Evolutionary conservation across 2,113 vertebrate species (phyloP).

Genomic region (Ochotona curzoniae): DNA sequence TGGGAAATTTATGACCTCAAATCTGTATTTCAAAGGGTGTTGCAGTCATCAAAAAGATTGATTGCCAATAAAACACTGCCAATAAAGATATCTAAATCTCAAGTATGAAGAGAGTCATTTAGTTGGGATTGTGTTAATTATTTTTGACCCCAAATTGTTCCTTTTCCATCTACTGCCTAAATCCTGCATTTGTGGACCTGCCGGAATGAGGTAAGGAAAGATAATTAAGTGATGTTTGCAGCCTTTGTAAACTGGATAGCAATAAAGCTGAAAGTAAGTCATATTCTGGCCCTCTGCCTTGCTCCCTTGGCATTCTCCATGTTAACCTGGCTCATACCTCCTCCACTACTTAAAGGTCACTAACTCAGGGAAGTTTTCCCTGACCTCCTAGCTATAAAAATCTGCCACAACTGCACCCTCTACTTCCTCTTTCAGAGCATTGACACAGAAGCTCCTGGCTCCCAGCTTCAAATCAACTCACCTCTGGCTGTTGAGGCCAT

Average conservation of each 20-base stretch:
- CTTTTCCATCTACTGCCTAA: slow-evolving; percentile 25
- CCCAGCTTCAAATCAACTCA: no score
- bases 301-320: not conserved
- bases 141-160: not conserved
- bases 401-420: not conserved
- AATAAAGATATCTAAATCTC: slow-evolving; percentile 36
- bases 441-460: no score
- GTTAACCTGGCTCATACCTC: slow-evolving; percentile 30
- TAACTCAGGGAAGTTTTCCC: slow-evolving; percentile 41
- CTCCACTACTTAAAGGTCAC: slow-evolving; percentile 40
- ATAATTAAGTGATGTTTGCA: not conserved
- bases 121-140: not conserved
- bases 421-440: slow-evolving; percentile 53
- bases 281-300: not conserved
- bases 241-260: not conserved
- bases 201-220: slow-evolving; percentile 39
- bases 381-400: slow-evolving; percentile 63
- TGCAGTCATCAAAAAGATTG: slow-evolving; percentile 44
- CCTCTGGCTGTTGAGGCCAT: no score
- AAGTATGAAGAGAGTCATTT: not conserved
- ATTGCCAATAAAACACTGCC: slow-evolving; percentile 36
- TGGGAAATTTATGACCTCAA: slow-evolving; percentile 48
- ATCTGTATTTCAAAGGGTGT: slow-evolving; percentile 59
- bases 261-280: slow-evolving; percentile 58
- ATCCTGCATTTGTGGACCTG: not conserved